phyloP scores from a whole-genome alignment of 2,888 invertebrate genomes.

The Lepidocyrtoides sp. region DNA sequence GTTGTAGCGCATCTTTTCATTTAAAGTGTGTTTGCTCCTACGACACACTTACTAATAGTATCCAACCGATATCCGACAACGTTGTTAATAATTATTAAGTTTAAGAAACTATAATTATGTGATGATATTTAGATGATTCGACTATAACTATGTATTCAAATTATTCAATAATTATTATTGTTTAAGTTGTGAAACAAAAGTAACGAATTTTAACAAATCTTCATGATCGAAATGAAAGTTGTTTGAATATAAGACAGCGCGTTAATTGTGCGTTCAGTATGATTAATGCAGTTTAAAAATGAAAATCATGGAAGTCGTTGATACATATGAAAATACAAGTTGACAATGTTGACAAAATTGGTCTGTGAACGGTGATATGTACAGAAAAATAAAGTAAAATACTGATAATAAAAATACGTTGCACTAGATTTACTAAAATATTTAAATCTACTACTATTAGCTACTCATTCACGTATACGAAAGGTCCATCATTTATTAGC shows the following conservation, averaged over 20 bases:
- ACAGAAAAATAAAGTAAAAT: constrained; percentile 30
- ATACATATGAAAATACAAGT: not conserved
- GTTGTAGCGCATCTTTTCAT: not conserved
- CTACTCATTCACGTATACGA: too few relatives aligned
- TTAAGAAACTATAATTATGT: not conserved
- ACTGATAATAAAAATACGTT: not conserved
- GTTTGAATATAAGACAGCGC: too few relatives aligned
- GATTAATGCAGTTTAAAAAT: too few relatives aligned
- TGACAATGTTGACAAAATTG: constrained; percentile 10
- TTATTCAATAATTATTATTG: not conserved
- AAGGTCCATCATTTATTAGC: too few relatives aligned
- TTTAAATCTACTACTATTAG: too few relatives aligned
- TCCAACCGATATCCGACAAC: too few relatives aligned
- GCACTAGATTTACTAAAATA: too few relatives aligned
- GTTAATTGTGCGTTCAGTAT: not conserved
- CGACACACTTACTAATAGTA: too few relatives aligned
- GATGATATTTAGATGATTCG: too few relatives aligned
- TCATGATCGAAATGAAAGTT: not conserved
- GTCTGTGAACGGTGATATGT: constrained; percentile 57
- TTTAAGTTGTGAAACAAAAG: not conserved
- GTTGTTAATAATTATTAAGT: not conserved
- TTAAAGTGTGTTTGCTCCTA: not conserved
- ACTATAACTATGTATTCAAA: too few relatives aligned
- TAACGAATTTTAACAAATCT: not conserved
- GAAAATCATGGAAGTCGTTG: too few relatives aligned